Evolutionary conservation across 1,140 invertebrate genomes (phyloP).

Genomic region (Drosophila chauvacae): DNA sequence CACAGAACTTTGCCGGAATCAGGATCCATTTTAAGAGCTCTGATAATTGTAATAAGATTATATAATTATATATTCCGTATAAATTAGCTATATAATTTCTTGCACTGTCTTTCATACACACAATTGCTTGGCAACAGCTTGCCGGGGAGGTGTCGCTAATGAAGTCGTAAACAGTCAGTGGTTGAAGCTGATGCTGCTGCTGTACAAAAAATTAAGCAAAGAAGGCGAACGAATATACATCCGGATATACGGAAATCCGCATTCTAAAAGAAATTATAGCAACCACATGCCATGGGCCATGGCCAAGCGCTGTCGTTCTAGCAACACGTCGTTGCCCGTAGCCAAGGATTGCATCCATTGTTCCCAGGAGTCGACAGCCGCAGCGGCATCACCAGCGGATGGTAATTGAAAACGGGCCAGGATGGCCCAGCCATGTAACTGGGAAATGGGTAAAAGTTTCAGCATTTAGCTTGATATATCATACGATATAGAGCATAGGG

Average conservation of each 20-base stretch:
- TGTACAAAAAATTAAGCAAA: slow-evolving; percentile 37
- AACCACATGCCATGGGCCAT: background rate
- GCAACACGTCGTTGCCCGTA: slow-evolving; percentile 78
- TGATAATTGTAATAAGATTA: no score
- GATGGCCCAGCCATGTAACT: no score
- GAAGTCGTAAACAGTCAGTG: slow-evolving; percentile 77
- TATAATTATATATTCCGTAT: background rate
- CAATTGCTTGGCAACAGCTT: slow-evolving; percentile 77
- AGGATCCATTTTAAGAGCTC: no score
- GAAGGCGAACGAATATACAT: slow-evolving; percentile 22
- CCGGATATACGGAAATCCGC: slow-evolving; percentile 49
- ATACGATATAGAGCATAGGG: background rate
- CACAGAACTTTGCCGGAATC: background rate
- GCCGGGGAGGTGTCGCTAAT: slow-evolving; percentile 71
- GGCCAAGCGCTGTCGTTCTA: slow-evolving; percentile 59
- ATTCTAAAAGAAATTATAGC: slow-evolving; percentile 81
- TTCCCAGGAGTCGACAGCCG: slow-evolving; percentile 22
- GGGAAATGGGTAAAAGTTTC: background rate
- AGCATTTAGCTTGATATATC: background rate
- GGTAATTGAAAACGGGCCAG: slow-evolving; percentile 52
- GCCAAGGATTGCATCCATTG: slow-evolving; percentile 59
- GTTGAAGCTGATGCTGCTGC: background rate
- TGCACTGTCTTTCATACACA: background rate
- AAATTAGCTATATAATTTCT: background rate
- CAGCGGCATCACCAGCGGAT: background rate